Evolutionary conservation across 2,888 invertebrate genomes (phyloP).

Genomic region (Sinopyrophorus schimmeli): DNA sequence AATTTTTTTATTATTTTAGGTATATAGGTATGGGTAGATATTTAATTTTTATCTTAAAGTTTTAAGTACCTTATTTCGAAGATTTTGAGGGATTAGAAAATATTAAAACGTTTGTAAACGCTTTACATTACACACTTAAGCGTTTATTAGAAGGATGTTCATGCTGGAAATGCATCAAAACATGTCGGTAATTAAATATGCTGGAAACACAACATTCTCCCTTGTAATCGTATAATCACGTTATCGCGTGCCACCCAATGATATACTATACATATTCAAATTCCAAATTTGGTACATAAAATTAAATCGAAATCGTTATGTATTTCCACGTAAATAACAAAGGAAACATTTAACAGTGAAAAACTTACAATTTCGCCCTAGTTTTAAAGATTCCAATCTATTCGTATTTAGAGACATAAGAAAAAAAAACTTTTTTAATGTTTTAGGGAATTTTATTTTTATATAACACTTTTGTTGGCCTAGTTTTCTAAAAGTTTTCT

Average conservation of each 20-base stretch:
- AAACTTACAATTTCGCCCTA: background rate
- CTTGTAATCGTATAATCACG: conserved; percentile 3
- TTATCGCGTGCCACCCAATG: background rate
- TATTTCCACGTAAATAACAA: too few relatives aligned
- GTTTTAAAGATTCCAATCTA: background rate
- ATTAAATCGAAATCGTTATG: too few relatives aligned
- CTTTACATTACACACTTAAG: background rate
- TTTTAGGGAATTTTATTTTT: background rate
- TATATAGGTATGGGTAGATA: too few relatives aligned
- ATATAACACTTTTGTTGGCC: background rate
- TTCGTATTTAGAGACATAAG: too few relatives aligned
- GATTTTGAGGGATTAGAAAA: too few relatives aligned
- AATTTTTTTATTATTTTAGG: too few relatives aligned
- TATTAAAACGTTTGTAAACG: too few relatives aligned
- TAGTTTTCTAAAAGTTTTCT: conserved; percentile 5
- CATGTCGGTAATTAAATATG: background rate
- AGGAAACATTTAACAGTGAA: background rate
- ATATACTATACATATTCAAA: too few relatives aligned
- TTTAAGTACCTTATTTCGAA: too few relatives aligned
- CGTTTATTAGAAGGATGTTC: conserved; percentile 1
- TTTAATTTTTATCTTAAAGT: too few relatives aligned
- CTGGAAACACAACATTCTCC: conserved; percentile 2
- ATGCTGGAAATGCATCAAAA: background rate
- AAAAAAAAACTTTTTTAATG: too few relatives aligned
- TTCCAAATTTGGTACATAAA: too few relatives aligned